phyloP scores from a whole-genome alignment of 2,888 invertebrate genomes.

The Drosophila ezoana region DNA sequence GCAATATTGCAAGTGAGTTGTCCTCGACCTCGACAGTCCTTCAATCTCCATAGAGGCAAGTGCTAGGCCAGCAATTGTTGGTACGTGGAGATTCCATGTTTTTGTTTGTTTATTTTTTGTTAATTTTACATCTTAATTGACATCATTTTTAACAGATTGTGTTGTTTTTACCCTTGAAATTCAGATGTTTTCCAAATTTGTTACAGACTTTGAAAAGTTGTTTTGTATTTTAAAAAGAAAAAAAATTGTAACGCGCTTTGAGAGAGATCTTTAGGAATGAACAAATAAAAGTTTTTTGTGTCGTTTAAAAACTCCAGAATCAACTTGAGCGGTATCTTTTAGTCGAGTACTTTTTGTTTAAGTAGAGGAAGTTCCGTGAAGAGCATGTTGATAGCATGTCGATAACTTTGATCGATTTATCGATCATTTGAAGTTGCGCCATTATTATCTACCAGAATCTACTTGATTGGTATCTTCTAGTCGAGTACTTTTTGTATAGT shows the following conservation, averaged over 20 bases:
- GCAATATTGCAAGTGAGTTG: conserved; percentile 20
- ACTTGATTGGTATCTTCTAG: too few relatives aligned
- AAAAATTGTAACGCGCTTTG: neutral
- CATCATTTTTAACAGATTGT: neutral
- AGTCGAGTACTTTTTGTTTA: too few relatives aligned
- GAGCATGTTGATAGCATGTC: too few relatives aligned
- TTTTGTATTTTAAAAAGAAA: neutral
- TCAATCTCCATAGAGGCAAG: conserved; percentile 21
- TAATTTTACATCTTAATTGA: neutral
- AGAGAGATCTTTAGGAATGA: neutral
- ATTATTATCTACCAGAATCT: too few relatives aligned
- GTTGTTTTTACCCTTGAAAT: neutral
- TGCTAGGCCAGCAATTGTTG: conserved; percentile 51
- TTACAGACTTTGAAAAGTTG: neutral
- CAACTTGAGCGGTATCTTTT: too few relatives aligned
- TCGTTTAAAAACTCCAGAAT: too few relatives aligned
- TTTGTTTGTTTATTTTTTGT: neutral
- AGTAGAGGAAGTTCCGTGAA: too few relatives aligned
- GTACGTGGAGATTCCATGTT: neutral
- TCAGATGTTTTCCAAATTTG: conserved; percentile 1
- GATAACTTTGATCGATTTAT: too few relatives aligned
- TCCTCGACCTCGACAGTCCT: conserved; percentile 29
- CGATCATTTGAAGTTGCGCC: too few relatives aligned
- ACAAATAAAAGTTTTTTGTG: neutral
- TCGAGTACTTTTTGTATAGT: too few relatives aligned